Base-by-base conservation (phyloP, 2,797 vertebrate species). In the Gymnothorax javanicus region DNA sequence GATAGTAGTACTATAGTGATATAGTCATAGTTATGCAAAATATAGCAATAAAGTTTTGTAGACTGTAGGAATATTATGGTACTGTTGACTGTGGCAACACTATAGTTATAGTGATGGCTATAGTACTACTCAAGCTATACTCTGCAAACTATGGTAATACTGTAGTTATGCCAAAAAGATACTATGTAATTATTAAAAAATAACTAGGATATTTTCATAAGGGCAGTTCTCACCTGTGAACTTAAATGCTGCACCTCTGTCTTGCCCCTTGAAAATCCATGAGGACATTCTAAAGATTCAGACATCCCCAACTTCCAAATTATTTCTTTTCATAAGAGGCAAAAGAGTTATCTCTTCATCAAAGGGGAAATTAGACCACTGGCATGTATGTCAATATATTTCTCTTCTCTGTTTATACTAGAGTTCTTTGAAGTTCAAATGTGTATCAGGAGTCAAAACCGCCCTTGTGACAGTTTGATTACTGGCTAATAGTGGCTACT, bases 141-240 rank as follows among this genome's bases (percentile, higher is more conserved):
- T 43, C 33, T 43, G 2, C 33, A 43, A 43, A 43, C 33, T 43
- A 43, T 43, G 33, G 33, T 1, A 1, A 43, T 43, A 43, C 33
- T 43, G 2, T 43, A 43, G 33, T 43, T 43, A 43, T 43, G 33
- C 33, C 33, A 43, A 43, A 43, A 43, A 43, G 33, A 43, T 43
- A 43, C 33, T 43, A 43, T 43, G 2, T 43, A 43, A 43, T 43
- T 43, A 2, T 2, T 43, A 43, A 2, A 43, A 43, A 43, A 43
- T 43, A 43, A 43, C 33, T 43, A 43, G 33, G 33, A 43, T 43
- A 43, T 43, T 43, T 43, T 43, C 33, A 43, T 43, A 43, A 43
- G 33, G 33, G 33, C 33, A 81, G 64, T 79, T 52, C 84, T 57
- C 83, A 79, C 58, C 71, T 84, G 83, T 84, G 75, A 87, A 57